Conservation (phyloP, 2,888 invertebrate genomes). For the Strigamia crassipes region DNA sequence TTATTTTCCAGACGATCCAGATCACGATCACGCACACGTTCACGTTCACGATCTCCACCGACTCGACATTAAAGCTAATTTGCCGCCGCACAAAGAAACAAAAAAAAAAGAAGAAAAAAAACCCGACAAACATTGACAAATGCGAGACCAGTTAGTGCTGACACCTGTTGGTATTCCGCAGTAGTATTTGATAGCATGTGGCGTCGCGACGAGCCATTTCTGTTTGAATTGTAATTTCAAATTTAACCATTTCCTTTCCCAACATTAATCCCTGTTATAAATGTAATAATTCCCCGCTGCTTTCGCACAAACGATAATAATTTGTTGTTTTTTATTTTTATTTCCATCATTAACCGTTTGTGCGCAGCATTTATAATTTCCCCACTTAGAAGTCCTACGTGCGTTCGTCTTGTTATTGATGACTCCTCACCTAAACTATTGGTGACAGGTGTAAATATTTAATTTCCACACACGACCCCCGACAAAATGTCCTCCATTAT, state of each 20-base stretch:
- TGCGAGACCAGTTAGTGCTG: neutral
- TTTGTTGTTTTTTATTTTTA: neutral
- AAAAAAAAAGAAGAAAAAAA: neutral
- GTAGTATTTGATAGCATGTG: neutral
- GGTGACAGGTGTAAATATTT: conserved; percentile 25
- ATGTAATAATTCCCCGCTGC: conserved; percentile 8
- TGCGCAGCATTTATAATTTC: neutral
- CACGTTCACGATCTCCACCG: conserved; percentile 32
- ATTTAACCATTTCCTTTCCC: neutral
- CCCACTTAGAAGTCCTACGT: neutral
- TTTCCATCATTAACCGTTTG: conserved; percentile 12
- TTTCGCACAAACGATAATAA: neutral
- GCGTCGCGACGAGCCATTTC: neutral
- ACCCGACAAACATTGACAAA: neutral
- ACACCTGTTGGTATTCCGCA: conserved; percentile 3
- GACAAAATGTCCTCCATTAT: neutral
- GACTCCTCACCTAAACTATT: neutral
- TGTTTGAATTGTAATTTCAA: neutral
- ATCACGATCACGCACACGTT: neutral
- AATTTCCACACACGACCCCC: no score
- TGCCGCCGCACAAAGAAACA: neutral
- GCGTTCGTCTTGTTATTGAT: conserved; percentile 31
- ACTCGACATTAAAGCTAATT: conserved; percentile 19
- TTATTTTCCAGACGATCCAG: conserved; percentile 31
- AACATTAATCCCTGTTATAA: neutral